Base-by-base conservation (phyloP, 2,888 invertebrate genomes). In the Embidobia sp. region DNA sequence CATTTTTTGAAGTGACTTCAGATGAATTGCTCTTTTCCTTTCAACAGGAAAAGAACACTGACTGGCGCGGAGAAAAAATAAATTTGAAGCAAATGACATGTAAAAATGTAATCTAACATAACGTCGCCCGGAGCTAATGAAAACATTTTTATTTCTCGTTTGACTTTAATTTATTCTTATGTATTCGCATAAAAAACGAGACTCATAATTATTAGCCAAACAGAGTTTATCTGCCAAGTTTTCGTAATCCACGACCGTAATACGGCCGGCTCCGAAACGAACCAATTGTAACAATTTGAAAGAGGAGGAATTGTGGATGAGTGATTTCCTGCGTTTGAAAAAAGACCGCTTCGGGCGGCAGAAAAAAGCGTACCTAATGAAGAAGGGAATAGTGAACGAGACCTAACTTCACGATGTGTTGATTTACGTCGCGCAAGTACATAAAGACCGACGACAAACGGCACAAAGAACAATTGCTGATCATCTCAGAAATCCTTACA, bases 261-360 rank as follows among this genome's bases (percentile, higher is more conserved):
- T 66, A 35, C 44, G 11, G 35, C 8, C 18, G 53, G 15, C 53
- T 44, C 7, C 16, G 66, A 35, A 42, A 44, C 42, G 51, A 53
- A 40, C 46, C 46, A 48, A 67, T 64, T 53, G 64, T 64, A 44
- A 44, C 33, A 7, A 26, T 64, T 64, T 53, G 64, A 64, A 64
- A 64, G 51, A 11, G 27, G 64, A 53, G 64, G 64, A 51, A 42
- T 35, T 64, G 64, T 53, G 64, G 53, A 53, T 64, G 64, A 64
- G 64, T 64, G 51, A 51, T 64, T 64, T 64, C 37, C 42, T 53
- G 44, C 33, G 33, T 42, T 64, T 44, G 42, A 44, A 53, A 51
- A 64, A 64, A 64, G 31, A 51, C 7, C 33, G 53, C 64, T 53
- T 19, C 26, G 18, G 63, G 64, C 53, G 16, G 16, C 8, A 29